Evolutionary conservation across 2,888 invertebrate genomes (phyloP).

Genomic region (Odontocolon sp.): DNA sequence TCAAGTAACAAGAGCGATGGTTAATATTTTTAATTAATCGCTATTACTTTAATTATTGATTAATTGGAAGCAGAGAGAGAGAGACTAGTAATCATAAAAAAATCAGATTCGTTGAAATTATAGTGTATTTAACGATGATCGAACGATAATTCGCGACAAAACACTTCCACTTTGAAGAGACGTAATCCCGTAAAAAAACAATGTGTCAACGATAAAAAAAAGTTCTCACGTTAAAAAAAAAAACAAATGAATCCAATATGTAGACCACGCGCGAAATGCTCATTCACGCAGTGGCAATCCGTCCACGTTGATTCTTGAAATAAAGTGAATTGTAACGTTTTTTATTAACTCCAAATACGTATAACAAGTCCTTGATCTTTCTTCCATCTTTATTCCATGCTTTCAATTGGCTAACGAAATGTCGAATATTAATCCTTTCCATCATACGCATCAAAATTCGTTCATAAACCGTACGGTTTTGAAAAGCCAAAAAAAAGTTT

Average conservation of each 20-base stretch:
- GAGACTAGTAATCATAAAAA: too few species aligned
- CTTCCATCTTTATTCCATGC: neutral
- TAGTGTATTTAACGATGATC: too few species aligned
- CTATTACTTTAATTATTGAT: too few species aligned
- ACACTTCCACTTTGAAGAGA: too few species aligned
- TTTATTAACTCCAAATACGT: neutral
- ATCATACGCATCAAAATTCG: neutral
- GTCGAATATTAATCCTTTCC: neutral
- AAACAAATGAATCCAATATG: slow-evolving; percentile 9
- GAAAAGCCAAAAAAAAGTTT: neutral
- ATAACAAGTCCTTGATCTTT: neutral
- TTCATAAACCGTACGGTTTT: neutral
- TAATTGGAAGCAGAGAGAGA: too few species aligned
- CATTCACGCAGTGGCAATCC: neutral
- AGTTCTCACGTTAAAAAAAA: neutral
- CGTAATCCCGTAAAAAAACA: neutral
- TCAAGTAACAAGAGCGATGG: too few species aligned
- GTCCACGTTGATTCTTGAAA: neutral
- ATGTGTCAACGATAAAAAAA: neutral
- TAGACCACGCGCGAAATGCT: slow-evolving; percentile 7
- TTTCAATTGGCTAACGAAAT: neutral
- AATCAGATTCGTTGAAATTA: too few species aligned
- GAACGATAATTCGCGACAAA: too few species aligned
- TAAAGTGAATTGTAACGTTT: neutral
- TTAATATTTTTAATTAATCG: too few species aligned